Evolutionary conservation across 37 sponge, comb jelly and placozoan genomes (phyloP), one percentile per base, ranked within the genome.

Genomic region (Tethya wilhelma): DNA sequence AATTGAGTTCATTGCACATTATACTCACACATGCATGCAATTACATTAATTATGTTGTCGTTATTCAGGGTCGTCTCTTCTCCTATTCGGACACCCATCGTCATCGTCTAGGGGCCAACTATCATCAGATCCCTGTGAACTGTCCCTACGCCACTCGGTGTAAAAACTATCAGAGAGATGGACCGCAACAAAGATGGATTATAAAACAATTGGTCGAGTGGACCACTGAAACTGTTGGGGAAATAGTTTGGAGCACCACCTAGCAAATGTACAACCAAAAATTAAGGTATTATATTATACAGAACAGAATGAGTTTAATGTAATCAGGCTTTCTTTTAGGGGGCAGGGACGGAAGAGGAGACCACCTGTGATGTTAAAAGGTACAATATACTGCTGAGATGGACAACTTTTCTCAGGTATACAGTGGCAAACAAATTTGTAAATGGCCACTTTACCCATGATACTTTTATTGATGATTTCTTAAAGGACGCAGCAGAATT

Each of bases 61-160:
- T n/a, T n/a, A n/a, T n/a, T n/a, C n/a, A 90, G 87, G 95, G 95
- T 59, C 95, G 95, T 45, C 74, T 94, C 41, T 94, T 91, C 71
- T 83, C 92, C 71, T 94, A 94, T 65, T 53, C 72, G 28, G 91
- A 94, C 73, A 94, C 95, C 5, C 95, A 94, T 60, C 84, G 91
- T 0, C 95, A 94, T 64, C 72, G 95, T 9, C 74, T 94, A 40
- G 95, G 95, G 20, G 42, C 95, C 39, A 94, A 94, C 80, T 87
- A 80, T 65, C 78, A 76, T 53, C 91, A 91, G 75, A 86, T 94
- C 34, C 91, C 95, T 28, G 95, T 94, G 31, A 94, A 94, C 71
- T 90, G 95, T 78, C 94, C 94, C 37, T 88, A 64, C 66, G 81
- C 84, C 55, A 68, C 84, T 11, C 71, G 79, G 17, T 39, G 76